Conservation (phyloP, 2,888 invertebrate species). For the Boloria euphrosyne region DNA sequence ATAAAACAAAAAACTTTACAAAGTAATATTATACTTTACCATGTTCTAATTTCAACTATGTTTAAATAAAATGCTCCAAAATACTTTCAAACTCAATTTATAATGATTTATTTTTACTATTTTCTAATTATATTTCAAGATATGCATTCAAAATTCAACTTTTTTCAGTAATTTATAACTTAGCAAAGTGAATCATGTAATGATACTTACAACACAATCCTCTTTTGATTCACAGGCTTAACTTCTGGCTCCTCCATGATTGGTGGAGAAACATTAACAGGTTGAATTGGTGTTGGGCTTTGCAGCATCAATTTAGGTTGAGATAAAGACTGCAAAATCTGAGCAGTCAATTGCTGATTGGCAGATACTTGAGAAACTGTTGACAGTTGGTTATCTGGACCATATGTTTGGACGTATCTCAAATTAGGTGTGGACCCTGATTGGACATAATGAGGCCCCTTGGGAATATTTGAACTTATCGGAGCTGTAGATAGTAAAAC, state of each 20-base stretch:
- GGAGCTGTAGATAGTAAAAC: conserved; percentile 73
- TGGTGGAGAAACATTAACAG: conserved; percentile 51
- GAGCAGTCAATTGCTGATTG: conserved; percentile 84
- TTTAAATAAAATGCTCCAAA: no score
- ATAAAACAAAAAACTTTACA: no score
- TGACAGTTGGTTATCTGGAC: conserved; percentile 64
- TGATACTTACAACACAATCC: conserved; percentile 77
- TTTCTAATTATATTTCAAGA: no score
- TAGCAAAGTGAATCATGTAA: conserved; percentile 1
- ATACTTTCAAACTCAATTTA: no score
- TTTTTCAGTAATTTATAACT: neutral
- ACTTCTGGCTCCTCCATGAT: conserved; percentile 56
- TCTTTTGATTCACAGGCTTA: conserved; percentile 65
- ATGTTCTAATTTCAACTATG: no score
- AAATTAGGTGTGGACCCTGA: conserved; percentile 74
- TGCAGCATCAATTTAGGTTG: conserved; percentile 73
- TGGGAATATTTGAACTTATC: conserved; percentile 64
- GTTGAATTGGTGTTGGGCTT: conserved; percentile 49
- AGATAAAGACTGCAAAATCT: conserved; percentile 82
- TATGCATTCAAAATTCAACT: neutral
- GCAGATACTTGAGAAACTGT: conserved; percentile 79
- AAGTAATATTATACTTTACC: no score
- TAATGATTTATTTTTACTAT: no score
- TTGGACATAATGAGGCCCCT: conserved; percentile 77
- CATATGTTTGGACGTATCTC: conserved; percentile 73